These are phyloP conservation scores for Cybosia mesomella DNA, from an alignment of 2,888 invertebrate genomes.

Conservation along the genomic window DNA sequence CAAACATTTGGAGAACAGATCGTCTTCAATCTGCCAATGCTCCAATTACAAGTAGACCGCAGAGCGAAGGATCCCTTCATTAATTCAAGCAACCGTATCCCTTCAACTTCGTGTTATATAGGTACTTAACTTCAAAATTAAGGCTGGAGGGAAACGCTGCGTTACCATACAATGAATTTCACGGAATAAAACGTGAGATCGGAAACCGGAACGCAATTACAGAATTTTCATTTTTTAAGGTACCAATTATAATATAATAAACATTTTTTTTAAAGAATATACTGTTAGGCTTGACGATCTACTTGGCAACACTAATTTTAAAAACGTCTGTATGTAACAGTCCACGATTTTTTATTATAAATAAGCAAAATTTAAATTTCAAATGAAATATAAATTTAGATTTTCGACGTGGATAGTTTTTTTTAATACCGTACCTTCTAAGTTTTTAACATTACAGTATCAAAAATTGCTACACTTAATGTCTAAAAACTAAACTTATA, in stretches of 20 bases:
- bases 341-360: too few species aligned
- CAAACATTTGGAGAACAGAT: not conserved
- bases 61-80: not conserved
- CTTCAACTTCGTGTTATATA: not conserved
- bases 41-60: slow-evolving; percentile 2
- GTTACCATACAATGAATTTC: too few species aligned
- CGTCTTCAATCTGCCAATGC: not conserved
- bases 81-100: not conserved
- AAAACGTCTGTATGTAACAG: too few species aligned
- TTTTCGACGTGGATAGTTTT: too few species aligned
- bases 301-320: not conserved
- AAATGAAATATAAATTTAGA: too few species aligned
- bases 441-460: too few species aligned
- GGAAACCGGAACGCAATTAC: not conserved
- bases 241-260: not conserved
- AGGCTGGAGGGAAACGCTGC: not conserved
- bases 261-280: not conserved
- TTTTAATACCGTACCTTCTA: too few species aligned
- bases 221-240: not conserved
- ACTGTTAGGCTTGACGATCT: not conserved
- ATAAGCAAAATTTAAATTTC: too few species aligned
- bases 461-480: too few species aligned
- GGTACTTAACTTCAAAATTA: not conserved
- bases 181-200: not conserved
- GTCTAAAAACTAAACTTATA: not conserved